These are phyloP conservation scores for Trachelus stipa DNA, from an alignment of 2,888 invertebrate species.

Conservation along the genomic window DNA sequence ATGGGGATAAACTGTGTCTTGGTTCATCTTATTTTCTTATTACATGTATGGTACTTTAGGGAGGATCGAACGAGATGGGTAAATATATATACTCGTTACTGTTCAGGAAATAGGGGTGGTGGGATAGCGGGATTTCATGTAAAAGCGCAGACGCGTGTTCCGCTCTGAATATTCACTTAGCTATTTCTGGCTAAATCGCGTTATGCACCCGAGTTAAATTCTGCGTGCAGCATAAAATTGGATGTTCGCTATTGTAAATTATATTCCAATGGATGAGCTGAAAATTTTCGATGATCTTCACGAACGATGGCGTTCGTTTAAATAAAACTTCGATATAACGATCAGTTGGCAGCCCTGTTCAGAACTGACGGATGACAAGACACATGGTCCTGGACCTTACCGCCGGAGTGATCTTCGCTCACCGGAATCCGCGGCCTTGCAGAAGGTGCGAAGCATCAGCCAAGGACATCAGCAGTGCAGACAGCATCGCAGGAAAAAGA, in stretches of 20 bases:
- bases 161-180: background rate
- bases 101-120: background rate
- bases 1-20: background rate
- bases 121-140: background rate
- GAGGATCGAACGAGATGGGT: slow-evolving; percentile 31
- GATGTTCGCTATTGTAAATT: background rate
- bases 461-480: background rate
- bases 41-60: slow-evolving; percentile 8
- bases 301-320: background rate
- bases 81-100: background rate
- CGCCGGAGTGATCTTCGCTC: background rate
- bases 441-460: too few species aligned
- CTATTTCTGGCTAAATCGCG: background rate
- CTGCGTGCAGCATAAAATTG: background rate
- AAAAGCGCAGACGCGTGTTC: background rate
- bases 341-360: background rate
- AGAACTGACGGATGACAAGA: background rate
- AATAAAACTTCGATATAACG: background rate
- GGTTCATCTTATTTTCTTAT: background rate
- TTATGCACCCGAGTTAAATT: background rate
- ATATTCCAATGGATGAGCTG: background rate
- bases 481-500: background rate
- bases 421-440: background rate
- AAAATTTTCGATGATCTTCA: background rate
- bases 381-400: background rate